Conservation (phyloP, 2,113 vertebrate species). For the Lamprotornis superbus region DNA sequence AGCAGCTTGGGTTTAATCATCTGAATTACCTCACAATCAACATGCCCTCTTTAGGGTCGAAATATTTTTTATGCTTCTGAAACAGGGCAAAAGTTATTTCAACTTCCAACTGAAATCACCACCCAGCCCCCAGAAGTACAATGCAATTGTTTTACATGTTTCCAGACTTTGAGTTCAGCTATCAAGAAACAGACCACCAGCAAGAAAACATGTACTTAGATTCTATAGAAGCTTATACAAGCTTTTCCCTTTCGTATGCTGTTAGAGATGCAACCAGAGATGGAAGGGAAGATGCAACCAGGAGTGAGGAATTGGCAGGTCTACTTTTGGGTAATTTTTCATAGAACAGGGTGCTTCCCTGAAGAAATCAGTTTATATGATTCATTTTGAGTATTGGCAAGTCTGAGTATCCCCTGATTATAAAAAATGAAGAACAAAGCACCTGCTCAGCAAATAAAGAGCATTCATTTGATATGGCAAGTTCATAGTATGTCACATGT, state of each 20-base stretch:
- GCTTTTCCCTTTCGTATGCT: neutral
- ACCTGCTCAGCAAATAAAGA: neutral
- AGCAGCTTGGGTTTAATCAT: neutral
- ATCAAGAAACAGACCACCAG: neutral
- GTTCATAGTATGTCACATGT: neutral
- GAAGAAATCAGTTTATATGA: neutral
- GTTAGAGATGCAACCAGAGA: neutral
- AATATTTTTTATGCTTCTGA: neutral
- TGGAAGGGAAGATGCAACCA: neutral
- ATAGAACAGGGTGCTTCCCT: neutral
- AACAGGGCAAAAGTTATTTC: neutral
- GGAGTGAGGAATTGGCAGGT: neutral
- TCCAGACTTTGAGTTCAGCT: neutral
- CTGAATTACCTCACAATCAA: neutral
- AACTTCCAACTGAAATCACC: neutral
- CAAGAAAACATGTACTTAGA: neutral
- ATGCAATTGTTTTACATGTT: accelerated
- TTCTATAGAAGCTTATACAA: neutral
- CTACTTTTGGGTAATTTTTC: neutral
- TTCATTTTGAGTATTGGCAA: neutral
- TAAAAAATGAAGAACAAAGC: neutral
- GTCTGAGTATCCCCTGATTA: neutral
- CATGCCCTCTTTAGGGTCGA: neutral
- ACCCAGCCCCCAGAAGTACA: neutral
- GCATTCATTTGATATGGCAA: neutral